These are phyloP conservation scores for Telenomus remus DNA, from an alignment of 1,140 invertebrate genomes.

Conservation along the genomic window DNA sequence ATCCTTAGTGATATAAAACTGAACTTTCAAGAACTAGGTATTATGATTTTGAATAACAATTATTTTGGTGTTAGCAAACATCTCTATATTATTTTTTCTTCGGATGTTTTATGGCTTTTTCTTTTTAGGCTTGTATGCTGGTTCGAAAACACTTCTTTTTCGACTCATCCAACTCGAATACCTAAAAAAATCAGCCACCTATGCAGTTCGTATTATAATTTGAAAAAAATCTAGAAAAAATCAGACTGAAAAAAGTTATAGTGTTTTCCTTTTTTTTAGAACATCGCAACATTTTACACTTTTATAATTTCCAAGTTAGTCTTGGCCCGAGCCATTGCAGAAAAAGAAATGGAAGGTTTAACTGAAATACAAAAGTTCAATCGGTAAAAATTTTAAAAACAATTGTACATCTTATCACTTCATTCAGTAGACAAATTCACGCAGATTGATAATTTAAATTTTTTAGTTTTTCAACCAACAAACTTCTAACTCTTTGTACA, in stretches of 20 bases:
- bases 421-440: too few species aligned
- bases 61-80: too few species aligned
- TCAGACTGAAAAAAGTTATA: conserved; percentile 7
- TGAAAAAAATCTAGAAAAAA: conserved; percentile 37
- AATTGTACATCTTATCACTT: too few species aligned
- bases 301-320: conserved; percentile 63
- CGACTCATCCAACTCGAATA: conserved; percentile 80
- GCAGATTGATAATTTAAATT: conserved; percentile 60
- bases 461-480: conserved; percentile 76
- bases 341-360: conserved; percentile 61
- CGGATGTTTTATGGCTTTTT: too few species aligned
- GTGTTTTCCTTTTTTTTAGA: conserved; percentile 29
- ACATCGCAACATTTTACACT: conserved; percentile 33
- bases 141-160: conserved; percentile 76
- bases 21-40: conserved; percentile 76
- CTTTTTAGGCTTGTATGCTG: conserved; percentile 76
- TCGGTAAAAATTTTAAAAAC: conserved; percentile 27
- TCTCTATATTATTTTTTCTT: too few species aligned
- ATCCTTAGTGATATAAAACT: conserved; percentile 69
- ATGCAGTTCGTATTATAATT: conserved; percentile 38
- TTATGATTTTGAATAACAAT: conserved; percentile 5
- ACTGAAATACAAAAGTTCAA: conserved; percentile 53
- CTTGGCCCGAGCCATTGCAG: conserved; percentile 63
- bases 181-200: conserved; percentile 73
- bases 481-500: conserved; percentile 76